phyloP scores from a whole-genome alignment of 2,888 invertebrate species.

The Drosophila subsilvestris region DNA sequence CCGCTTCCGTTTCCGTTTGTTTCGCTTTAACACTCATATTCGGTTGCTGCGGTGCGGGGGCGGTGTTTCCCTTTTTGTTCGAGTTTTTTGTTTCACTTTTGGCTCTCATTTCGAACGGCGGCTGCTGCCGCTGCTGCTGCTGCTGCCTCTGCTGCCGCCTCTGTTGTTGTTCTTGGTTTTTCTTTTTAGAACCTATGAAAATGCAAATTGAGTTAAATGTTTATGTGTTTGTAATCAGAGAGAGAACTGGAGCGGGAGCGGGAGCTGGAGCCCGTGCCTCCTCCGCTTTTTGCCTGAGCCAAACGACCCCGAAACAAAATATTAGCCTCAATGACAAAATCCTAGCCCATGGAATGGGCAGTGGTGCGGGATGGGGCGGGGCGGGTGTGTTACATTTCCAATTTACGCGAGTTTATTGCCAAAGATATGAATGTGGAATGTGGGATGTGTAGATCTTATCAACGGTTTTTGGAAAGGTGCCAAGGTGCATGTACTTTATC shows the following conservation, averaged over 20 bases:
- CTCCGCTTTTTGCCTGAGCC: not conserved
- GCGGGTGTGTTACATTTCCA: conserved; percentile 24
- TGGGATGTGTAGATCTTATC: not conserved
- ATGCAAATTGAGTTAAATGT: conserved; percentile 65
- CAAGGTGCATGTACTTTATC: not conserved
- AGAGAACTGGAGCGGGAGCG: conserved; percentile 1
- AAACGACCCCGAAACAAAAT: conserved; percentile 11
- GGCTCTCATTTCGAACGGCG: conserved; percentile 32
- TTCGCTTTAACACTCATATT: not conserved
- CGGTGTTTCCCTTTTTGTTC: not conserved
- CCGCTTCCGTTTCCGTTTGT: conserved; percentile 51
- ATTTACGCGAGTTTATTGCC: conserved; percentile 45
- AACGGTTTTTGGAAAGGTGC: not conserved
- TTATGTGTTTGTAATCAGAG: conserved; percentile 57
- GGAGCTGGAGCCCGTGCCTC: not conserved
- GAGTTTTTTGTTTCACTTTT: conserved; percentile 45
- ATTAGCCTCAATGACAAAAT: conserved; percentile 26
- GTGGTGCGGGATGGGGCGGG: not conserved
- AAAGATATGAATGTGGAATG: conserved; percentile 24
- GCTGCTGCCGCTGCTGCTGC: not conserved
- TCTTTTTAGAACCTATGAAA: conserved; percentile 54
- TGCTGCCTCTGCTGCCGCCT: not conserved
- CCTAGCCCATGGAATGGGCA: not conserved
- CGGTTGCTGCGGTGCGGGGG: not conserved
- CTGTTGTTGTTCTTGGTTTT: conserved; percentile 18